Conservation (phyloP, 2,797 vertebrate species). For the Semotilus atromaculatus region DNA sequence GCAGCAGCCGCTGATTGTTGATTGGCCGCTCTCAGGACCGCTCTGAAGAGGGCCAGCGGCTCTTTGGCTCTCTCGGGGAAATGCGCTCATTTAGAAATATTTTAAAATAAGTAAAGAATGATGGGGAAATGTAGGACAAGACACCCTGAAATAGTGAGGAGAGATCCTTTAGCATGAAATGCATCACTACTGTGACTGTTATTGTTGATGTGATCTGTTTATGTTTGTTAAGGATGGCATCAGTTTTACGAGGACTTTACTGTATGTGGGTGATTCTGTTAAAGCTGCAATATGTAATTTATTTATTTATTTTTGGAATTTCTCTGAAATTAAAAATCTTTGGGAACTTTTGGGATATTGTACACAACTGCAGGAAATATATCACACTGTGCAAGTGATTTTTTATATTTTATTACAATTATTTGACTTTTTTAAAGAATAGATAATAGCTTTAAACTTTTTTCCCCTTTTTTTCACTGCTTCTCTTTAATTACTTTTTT, state of each 20-base stretch:
- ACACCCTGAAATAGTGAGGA: conserved; percentile 54
- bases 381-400: no score
- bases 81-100: conserved; percentile 48
- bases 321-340: no score
- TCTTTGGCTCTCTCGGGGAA: conserved; percentile 64
- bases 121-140: background rate
- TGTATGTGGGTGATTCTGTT: background rate
- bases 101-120: conserved; percentile 11
- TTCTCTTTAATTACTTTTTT: background rate
- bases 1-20: conserved; percentile 79
- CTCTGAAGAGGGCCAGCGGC: conserved; percentile 68
- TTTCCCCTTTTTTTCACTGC: background rate
- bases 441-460: background rate
- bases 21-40: conserved; percentile 77
- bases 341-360: no score
- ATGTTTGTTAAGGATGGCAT: conserved; percentile 66
- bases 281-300: no score
- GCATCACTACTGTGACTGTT: conserved; percentile 56
- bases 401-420: background rate
- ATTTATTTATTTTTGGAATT: no score
- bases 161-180: conserved; percentile 65
- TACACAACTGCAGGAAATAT: no score
- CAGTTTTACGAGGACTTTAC: background rate
- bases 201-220: conserved; percentile 66
- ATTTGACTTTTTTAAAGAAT: background rate